Evolutionary conservation across 2,888 invertebrate genomes (phyloP), one percentile per base, ranked within the genome.

Genomic region (Chaitophorus viminalis): DNA sequence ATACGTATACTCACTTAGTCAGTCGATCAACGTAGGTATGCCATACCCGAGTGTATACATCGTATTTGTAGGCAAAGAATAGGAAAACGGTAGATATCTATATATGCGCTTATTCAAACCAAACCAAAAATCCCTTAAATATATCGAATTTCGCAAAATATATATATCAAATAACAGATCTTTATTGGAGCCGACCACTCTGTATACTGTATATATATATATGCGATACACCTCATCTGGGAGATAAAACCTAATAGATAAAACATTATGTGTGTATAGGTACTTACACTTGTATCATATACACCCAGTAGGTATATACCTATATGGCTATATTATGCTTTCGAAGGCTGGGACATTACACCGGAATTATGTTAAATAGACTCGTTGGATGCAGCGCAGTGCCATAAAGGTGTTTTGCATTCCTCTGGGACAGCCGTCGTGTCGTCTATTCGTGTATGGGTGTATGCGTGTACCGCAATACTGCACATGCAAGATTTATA

Each of bases 361-460:
- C 33, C 33, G 9, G 36, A 8, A 74, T 74, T 74, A 74, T 74
- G 74, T 74, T 74, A 74, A 74, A 25, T 39, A 74, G 74, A 74
- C 70, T 46, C 36, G 36, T 74, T 39, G 74, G 36, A 74, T 36
- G 11, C 33, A 25, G 36, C 36, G 18, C 72, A 46, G 46, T n/a
- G 33, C 33, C 33, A 72, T 39, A 74, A 74, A 74, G 36, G 74
- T 36, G 74, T 74, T 74, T 74, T 39, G 21, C 25, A 11, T 74
- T 39, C 74, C 36, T 74, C 74, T 1, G 74, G 36, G 74, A 74
- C 21, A 0, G 36, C 36, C 74, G 39, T 21, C 74, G 29, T 70
- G 31, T 1, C 11, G 46, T 14, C 6, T 46, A 46, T 46, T 14
- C 11, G 14, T 46, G 46, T 46, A 14, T 46, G 14, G 11, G 46